These are phyloP conservation scores for Prunella strophiata DNA, from an alignment of 2,797 vertebrate genomes.

Conservation along the genomic window DNA sequence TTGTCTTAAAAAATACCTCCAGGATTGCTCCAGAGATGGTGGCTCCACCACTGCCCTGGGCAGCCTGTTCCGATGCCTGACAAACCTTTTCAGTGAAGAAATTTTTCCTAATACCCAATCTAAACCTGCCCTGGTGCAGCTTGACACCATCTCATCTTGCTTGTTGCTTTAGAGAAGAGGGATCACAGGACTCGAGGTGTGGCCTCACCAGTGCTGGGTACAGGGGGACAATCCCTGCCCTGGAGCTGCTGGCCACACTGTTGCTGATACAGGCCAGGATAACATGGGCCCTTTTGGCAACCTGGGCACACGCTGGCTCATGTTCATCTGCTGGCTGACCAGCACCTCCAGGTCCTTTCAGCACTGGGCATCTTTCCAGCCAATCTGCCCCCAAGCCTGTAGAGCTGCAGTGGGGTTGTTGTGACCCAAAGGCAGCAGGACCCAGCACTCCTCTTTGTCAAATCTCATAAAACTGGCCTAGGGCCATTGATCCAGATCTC, in stretches of 20 bases:
- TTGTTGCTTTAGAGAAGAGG: not conserved
- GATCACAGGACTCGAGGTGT: fast-evolving
- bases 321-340: not conserved
- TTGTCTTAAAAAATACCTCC: not conserved
- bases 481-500: fast-evolving
- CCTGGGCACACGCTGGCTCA: not conserved
- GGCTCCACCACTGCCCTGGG: not conserved
- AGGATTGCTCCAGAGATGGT: not conserved
- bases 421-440: not conserved
- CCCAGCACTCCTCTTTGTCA: not conserved
- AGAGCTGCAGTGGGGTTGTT: not conserved
- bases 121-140: not conserved
- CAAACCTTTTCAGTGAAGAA: not conserved
- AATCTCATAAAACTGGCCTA: not conserved
- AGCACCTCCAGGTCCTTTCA: not conserved
- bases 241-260: not conserved
- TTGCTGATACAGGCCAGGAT: not conserved
- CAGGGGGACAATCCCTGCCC: not conserved
- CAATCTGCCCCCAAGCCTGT: not conserved
- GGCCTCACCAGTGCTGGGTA: too few relatives aligned
- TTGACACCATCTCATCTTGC: not conserved
- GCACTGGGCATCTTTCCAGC: not conserved
- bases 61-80: not conserved
- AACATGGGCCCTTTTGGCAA: not conserved
- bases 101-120: not conserved